Evolutionary conservation across 2,113 vertebrate species (phyloP).

Genomic region (Erythrocercus mccallii): DNA sequence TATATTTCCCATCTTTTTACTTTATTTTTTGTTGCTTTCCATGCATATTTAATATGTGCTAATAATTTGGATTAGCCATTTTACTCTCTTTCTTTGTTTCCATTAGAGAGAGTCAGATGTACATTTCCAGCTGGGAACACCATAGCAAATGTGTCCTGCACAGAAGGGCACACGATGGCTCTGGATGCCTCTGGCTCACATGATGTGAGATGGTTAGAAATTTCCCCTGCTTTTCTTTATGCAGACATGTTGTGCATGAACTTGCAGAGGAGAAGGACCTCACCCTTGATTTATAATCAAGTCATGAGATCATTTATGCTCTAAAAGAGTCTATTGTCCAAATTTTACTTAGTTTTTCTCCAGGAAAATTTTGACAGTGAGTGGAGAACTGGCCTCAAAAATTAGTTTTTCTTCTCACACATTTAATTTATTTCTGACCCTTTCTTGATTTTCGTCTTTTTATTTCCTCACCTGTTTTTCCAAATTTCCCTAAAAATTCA

Average conservation of each 20-base stretch:
- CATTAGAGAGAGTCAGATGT: background rate
- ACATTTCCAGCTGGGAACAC: background rate
- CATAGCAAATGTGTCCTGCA: background rate
- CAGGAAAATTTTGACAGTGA: background rate
- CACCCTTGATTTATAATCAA: conserved; percentile 29
- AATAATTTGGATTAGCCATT: background rate
- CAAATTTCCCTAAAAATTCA: background rate
- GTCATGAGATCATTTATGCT: conserved; percentile 28
- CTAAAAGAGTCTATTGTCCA: conserved; percentile 43
- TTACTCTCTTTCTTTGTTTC: background rate
- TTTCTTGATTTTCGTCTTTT: background rate
- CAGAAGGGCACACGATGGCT: background rate
- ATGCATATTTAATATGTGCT: background rate
- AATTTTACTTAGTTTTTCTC: background rate
- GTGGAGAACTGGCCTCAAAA: background rate
- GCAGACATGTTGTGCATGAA: background rate
- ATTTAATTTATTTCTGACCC: background rate
- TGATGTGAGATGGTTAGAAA: background rate
- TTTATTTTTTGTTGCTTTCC: background rate
- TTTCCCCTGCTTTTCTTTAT: background rate
- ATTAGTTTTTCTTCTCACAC: background rate
- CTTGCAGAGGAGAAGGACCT: conserved; percentile 26
- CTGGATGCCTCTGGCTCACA: background rate
- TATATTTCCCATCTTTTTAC: background rate
- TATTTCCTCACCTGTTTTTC: background rate